A percentile compares a stretch with the other conserved stretches of the same genome.
These are phyloP conservation scores for Ischnura elegans DNA, from an alignment of 2,888 invertebrate genomes.

Conservation along the genomic window DNA sequence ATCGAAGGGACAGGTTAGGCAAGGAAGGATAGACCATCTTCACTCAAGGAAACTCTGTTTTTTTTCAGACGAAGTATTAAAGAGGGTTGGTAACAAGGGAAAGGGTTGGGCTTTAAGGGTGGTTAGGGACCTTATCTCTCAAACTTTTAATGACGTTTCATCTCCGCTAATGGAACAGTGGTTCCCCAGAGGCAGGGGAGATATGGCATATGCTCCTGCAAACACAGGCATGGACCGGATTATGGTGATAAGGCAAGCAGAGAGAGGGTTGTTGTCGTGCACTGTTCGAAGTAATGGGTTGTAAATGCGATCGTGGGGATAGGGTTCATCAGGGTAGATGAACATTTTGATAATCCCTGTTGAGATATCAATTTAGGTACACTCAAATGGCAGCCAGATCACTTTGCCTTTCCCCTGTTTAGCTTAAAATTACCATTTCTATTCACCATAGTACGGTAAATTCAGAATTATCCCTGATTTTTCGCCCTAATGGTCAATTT, in stretches of 20 bases:
- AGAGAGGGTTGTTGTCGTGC: background rate
- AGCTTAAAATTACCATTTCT: too few species aligned
- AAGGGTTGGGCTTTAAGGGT: background rate
- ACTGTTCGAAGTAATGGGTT: background rate
- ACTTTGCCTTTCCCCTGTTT: too few species aligned
- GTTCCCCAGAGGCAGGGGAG: constrained; percentile 2
- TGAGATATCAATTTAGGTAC: too few species aligned
- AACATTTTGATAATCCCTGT: background rate
- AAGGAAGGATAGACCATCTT: background rate
- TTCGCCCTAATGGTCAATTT: too few species aligned
- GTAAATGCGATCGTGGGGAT: constrained; percentile 6
- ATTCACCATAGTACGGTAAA: too few species aligned
- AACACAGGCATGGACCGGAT: background rate
- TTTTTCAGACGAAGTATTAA: background rate
- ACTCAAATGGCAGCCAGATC: too few species aligned
- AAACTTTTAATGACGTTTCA: constrained; percentile 67
- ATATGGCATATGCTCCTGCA: background rate
- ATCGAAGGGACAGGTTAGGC: background rate
- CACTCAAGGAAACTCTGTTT: constrained; percentile 7
- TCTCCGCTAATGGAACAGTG: constrained; percentile 54
- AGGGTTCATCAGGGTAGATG: background rate
- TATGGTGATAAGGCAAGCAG: background rate
- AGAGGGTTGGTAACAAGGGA: background rate
- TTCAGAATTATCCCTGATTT: too few species aligned
- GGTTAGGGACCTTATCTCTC: constrained; percentile 29